Evolutionary conservation across 2,888 invertebrate species (phyloP).

Genomic region (Linnaemya vulpina): DNA sequence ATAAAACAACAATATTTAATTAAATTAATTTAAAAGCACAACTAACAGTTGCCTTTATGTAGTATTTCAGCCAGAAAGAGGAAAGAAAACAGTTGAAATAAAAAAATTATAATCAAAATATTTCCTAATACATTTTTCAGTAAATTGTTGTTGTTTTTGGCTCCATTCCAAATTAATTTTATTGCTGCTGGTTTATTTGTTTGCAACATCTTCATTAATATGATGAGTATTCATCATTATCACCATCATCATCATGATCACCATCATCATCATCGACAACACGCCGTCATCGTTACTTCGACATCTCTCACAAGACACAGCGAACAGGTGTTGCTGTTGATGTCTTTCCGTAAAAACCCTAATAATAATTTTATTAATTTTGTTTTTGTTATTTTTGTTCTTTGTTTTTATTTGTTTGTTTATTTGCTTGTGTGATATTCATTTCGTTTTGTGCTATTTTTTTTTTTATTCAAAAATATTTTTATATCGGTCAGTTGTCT

Average conservation of each 20-base stretch:
- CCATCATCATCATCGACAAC: neutral
- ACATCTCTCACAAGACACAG: neutral
- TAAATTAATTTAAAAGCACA: conserved; percentile 10
- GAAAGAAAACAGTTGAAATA: conserved; percentile 25
- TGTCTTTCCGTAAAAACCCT: conserved; percentile 21
- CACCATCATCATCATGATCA: neutral
- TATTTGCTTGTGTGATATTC: conserved; percentile 36
- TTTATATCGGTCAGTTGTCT: conserved; percentile 1
- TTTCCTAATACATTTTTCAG: conserved; percentile 59
- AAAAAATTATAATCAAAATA: no score
- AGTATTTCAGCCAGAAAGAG: neutral
- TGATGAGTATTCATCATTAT: conserved; percentile 18
- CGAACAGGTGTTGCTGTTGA: conserved; percentile 49
- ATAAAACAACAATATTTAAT: conserved; percentile 17
- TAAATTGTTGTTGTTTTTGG: conserved; percentile 56
- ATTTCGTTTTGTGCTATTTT: neutral
- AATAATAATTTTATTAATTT: conserved; percentile 32
- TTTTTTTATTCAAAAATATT: neutral
- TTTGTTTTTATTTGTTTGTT: no score
- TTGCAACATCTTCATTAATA: conserved; percentile 18
- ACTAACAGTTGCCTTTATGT: conserved; percentile 50
- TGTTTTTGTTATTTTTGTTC: no score
- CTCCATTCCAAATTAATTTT: conserved; percentile 38
- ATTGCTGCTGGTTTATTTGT: conserved; percentile 30
- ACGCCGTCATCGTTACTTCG: conserved; percentile 5